Evolutionary conservation across 1,140 invertebrate genomes (phyloP).

Genomic region (Zaprionus vittiger): DNA sequence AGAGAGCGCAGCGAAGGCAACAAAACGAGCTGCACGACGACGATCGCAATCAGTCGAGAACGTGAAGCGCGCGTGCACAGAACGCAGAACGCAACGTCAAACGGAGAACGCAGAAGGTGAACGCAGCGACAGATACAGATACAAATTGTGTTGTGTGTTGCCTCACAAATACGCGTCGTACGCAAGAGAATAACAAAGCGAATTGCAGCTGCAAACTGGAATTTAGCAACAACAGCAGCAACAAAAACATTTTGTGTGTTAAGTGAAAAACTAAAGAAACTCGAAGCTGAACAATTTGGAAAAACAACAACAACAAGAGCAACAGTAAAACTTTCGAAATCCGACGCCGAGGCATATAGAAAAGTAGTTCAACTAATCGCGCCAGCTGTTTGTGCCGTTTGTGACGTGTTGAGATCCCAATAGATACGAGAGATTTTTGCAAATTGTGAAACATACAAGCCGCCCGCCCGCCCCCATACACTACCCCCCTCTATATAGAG

Average conservation of each 20-base stretch:
- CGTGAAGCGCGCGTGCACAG: constrained; percentile 68
- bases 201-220: constrained; percentile 59
- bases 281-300: constrained; percentile 45
- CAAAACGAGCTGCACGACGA: constrained; percentile 67
- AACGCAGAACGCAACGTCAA: constrained; percentile 43
- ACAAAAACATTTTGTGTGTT: constrained; percentile 31
- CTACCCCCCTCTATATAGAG: not conserved
- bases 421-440: constrained; percentile 37
- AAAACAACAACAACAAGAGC: constrained; percentile 31
- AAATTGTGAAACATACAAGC: constrained; percentile 15
- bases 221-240: constrained; percentile 32
- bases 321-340: constrained; percentile 67
- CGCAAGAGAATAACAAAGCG: constrained; percentile 42
- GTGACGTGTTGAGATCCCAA: not conserved
- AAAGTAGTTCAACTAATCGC: constrained; percentile 70
- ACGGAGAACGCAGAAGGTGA: constrained; percentile 15
- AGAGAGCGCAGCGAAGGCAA: constrained; percentile 45
- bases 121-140: constrained; percentile 29
- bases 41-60: constrained; percentile 78
- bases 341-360: constrained; percentile 40
- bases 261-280: constrained; percentile 54
- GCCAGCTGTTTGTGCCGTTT: constrained; percentile 42
- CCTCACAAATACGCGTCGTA: constrained; percentile 38
- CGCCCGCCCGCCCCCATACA: not conserved
- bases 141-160: constrained; percentile 39